Base-by-base conservation (phyloP, 2,888 invertebrate genomes). In the Euzophera pinguis region DNA sequence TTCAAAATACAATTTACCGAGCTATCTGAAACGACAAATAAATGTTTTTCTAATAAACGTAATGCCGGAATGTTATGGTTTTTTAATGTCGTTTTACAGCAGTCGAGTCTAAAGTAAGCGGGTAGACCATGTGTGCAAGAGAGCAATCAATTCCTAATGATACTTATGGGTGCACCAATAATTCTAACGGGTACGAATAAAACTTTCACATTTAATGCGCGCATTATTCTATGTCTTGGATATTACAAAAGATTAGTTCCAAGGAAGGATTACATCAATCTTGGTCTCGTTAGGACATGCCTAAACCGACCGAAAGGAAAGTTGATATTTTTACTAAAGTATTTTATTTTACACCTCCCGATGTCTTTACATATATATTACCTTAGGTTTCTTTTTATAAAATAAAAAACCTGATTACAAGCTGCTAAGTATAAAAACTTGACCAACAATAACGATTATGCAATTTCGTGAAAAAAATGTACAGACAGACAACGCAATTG, bases 391-490 rank as follows among this genome's bases (percentile, higher is more conserved):
- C 70, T 69, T 65, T 64, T 64, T 38, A 14, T 67, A 68, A 69
- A 79, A 80, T 83, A 71, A 78, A 81, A 81, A 82, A 79, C 79
- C 80, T 75, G 84, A 83, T 85, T 84, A 86, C 79, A 88, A 87
- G 85, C 86, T 81, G 85, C 79, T 80, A 78, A 77, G 72, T 84
- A 83, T 81, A 85, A 84, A 85, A 84, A 82, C 67, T 74, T 79
- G 71, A 80, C 81, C 81, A 86, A 88, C 83, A 84, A 82, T 77
- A 86, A 87, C 78, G 80, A 85, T 81, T 82, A 86, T 82, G 86
- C 80, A 83, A 85, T 83, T 85, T 81, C 65, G 78, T 78, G 73
- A 75, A 65, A 61, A 69, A 71, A 78, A 75, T 72, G 67, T 81
- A 81, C 75, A 80, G 64, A 62, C 61, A 61, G 70, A 61, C 60